Conservation (phyloP, 1,140 invertebrate species). For the Andrena cerasifolii region DNA sequence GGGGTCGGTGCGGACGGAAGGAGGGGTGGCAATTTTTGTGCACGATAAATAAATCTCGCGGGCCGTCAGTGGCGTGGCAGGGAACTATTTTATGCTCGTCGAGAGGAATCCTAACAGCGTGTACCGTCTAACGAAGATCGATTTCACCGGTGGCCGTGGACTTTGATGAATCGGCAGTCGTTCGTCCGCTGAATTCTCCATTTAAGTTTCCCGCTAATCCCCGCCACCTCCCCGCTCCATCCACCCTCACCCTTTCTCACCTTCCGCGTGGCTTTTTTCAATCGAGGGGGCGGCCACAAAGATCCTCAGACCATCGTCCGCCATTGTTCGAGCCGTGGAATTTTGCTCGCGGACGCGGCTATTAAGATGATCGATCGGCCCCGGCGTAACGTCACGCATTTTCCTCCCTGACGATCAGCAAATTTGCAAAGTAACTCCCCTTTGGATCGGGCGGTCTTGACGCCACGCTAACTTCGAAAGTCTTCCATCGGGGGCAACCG, state of each 20-base stretch:
- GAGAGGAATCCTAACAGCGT: slow-evolving; percentile 17
- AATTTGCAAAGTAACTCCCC: slow-evolving; percentile 19
- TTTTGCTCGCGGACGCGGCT: background rate
- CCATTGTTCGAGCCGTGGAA: background rate
- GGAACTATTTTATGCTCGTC: slow-evolving; percentile 5
- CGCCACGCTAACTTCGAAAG: background rate
- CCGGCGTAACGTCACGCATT: background rate
- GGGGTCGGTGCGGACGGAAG: background rate
- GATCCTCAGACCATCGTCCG: too few species aligned
- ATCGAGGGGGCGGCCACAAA: too few species aligned
- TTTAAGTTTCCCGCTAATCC: slow-evolving; percentile 31
- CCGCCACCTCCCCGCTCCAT: too few species aligned
- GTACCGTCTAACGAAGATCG: slow-evolving; percentile 44
- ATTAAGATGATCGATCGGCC: slow-evolving; percentile 33
- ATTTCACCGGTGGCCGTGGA: slow-evolving; percentile 1
- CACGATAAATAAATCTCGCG: slow-evolving; percentile 47
- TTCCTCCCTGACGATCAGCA: background rate
- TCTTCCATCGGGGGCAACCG: background rate
- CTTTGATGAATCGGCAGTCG: slow-evolving; percentile 41
- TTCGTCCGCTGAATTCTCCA: slow-evolving; percentile 36
- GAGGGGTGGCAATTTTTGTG: slow-evolving; percentile 7
- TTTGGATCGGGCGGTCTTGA: background rate
- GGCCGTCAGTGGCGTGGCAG: background rate
- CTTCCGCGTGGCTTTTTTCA: background rate
- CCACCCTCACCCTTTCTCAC: too few species aligned